Percentiles rank a stretch among this genome's conserved stretches.
phyloP scores from a whole-genome alignment of 2,797 vertebrate species.

The Enteromius fasciolatus region DNA sequence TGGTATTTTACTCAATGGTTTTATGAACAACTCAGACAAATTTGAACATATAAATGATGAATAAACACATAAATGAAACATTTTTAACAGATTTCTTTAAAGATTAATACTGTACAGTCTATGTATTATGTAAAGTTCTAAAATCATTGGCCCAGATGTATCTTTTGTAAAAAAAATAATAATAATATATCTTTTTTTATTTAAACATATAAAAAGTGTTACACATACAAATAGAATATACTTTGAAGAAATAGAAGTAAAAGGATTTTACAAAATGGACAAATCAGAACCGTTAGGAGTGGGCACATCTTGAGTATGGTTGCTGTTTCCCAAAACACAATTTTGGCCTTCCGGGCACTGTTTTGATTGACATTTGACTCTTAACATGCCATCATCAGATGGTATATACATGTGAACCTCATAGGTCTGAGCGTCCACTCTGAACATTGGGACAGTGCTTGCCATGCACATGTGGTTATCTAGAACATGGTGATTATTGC shows the following conservation, averaged over 20 bases:
- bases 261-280: conserved; percentile 28
- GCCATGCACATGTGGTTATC: conserved; percentile 41
- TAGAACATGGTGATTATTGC: conserved; percentile 30
- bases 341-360: conserved; percentile 25
- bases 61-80: neutral
- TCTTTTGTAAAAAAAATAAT: neutral
- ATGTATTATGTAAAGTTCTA: neutral
- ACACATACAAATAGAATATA: conserved; percentile 16
- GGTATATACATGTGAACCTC: conserved; percentile 56
- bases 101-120: neutral
- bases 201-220: conserved; percentile 6
- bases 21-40: neutral
- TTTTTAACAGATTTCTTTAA: neutral
- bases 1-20: neutral
- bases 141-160: neutral
- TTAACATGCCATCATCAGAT: conserved; percentile 27
- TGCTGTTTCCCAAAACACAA: conserved; percentile 37
- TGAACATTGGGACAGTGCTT: conserved; percentile 56
- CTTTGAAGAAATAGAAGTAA: neutral
- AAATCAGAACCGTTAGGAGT: conserved; percentile 35
- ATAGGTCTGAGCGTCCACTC: conserved; percentile 55
- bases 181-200: neutral
- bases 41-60: neutral
- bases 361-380: conserved; percentile 34
- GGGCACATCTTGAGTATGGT: conserved; percentile 33